phyloP scores from a whole-genome alignment of 2,797 vertebrate species.

The Notolabrus celidotus region DNA sequence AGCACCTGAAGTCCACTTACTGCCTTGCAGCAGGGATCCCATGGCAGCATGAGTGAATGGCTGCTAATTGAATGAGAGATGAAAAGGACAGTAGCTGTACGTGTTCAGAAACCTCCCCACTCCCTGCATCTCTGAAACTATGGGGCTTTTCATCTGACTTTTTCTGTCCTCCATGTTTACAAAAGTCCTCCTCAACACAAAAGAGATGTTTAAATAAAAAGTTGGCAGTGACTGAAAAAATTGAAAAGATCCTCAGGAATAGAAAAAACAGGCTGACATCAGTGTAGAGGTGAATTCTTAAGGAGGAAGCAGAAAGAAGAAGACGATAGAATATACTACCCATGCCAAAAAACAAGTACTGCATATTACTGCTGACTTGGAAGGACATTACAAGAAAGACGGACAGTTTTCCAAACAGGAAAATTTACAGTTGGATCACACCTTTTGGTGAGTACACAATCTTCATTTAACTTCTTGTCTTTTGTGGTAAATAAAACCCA shows the following conservation, averaged over 20 bases:
- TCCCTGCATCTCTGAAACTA: slow-evolving; percentile 30
- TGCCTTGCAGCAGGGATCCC: slow-evolving; percentile 68
- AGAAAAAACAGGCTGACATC: slow-evolving; percentile 29
- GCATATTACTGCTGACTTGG: slow-evolving; percentile 24
- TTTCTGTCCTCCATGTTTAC: slow-evolving; percentile 43
- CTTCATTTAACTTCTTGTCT: slow-evolving; percentile 1
- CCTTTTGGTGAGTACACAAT: slow-evolving; percentile 68
- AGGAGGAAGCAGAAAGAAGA: slow-evolving; percentile 19
- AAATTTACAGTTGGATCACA: not conserved
- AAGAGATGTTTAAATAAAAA: slow-evolving; percentile 52
- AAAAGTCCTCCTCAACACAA: slow-evolving; percentile 48
- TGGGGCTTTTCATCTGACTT: slow-evolving; percentile 41
- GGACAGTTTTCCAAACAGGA: slow-evolving; percentile 2
- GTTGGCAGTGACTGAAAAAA: slow-evolving; percentile 47
- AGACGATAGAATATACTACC: slow-evolving; percentile 18
- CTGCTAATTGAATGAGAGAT: slow-evolving; percentile 78
- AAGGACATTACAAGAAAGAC: slow-evolving; percentile 39
- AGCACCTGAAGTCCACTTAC: slow-evolving; percentile 78
- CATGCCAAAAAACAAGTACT: slow-evolving; percentile 5
- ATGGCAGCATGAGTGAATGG: slow-evolving; percentile 68
- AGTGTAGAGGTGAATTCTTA: slow-evolving; percentile 28
- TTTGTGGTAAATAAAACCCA: slow-evolving; percentile 18
- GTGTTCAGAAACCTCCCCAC: slow-evolving; percentile 34
- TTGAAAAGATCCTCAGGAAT: slow-evolving; percentile 35
- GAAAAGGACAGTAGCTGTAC: slow-evolving; percentile 73